These are phyloP conservation scores for Sebastes alutus DNA, from an alignment of 2,797 vertebrate species.

Conservation along the genomic window DNA sequence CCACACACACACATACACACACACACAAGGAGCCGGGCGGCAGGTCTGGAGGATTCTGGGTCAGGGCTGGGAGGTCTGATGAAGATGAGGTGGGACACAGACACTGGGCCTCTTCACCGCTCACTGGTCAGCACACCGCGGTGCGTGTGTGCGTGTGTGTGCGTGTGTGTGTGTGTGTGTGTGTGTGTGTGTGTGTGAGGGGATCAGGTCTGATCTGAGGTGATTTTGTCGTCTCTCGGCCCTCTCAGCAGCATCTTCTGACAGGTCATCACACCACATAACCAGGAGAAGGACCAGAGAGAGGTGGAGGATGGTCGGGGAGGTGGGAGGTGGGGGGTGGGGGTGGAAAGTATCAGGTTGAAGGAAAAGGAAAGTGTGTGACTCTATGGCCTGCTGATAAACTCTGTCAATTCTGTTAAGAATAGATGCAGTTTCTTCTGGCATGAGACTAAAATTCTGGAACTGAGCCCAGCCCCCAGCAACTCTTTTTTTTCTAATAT, in stretches of 20 bases:
- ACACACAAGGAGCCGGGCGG: background rate
- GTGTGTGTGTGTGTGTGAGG: constrained; percentile 16
- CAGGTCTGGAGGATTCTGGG: constrained; percentile 72
- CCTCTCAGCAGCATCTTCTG: constrained; percentile 54
- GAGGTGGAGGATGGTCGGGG: constrained; percentile 2
- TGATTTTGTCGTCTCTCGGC: constrained; percentile 57
- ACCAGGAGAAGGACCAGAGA: constrained; percentile 46
- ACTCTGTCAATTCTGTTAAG: background rate
- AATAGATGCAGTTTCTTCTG: background rate
- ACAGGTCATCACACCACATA: constrained; percentile 63
- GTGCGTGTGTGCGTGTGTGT: background rate
- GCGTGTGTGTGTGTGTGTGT: constrained; percentile 9
- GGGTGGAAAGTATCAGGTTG: constrained; percentile 2
- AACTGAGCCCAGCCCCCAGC: no score
- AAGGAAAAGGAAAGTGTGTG: background rate
- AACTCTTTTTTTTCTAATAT: no score
- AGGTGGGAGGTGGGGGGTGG: background rate
- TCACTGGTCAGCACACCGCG: constrained; percentile 60
- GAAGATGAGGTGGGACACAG: constrained; percentile 69
- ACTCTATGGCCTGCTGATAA: background rate
- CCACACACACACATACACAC: background rate
- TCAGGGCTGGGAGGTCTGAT: constrained; percentile 66
- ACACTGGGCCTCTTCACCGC: constrained; percentile 66
- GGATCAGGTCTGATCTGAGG: constrained; percentile 52
- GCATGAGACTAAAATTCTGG: background rate